These are phyloP conservation scores for Cosmopolites sordidus DNA, from an alignment of 2,888 invertebrate genomes.

Conservation along the genomic window DNA sequence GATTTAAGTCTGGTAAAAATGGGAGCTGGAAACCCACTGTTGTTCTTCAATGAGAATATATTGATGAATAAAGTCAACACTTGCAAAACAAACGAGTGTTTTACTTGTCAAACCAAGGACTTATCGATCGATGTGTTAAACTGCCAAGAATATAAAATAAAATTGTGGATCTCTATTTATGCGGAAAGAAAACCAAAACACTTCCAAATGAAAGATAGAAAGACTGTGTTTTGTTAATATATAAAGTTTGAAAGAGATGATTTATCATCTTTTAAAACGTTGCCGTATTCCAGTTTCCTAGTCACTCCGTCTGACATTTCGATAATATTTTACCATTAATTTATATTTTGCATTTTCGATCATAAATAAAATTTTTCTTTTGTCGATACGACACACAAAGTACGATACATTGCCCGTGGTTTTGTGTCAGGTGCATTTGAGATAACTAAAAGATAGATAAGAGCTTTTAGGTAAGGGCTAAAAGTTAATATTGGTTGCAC, in stretches of 20 bases:
- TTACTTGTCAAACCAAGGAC: too few relatives aligned
- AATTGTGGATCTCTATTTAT: too few relatives aligned
- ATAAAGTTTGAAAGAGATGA: slow-evolving; percentile 9
- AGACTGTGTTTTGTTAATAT: slow-evolving; percentile 1
- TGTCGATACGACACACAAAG: not conserved
- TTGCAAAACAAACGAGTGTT: too few relatives aligned
- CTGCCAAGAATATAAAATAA: too few relatives aligned
- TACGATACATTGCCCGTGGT: not conserved
- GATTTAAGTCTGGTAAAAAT: too few relatives aligned
- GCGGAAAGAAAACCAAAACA: too few relatives aligned
- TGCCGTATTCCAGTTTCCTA: not conserved
- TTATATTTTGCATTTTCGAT: slow-evolving; percentile 14
- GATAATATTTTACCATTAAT: slow-evolving; percentile 21
- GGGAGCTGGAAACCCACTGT: too few relatives aligned
- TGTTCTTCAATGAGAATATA: too few relatives aligned
- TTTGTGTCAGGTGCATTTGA: not conserved
- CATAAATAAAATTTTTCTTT: slow-evolving; percentile 13
- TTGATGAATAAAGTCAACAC: too few relatives aligned
- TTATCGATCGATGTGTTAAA: too few relatives aligned
- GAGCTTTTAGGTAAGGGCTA: too few relatives aligned
- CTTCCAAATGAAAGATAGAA: not conserved
- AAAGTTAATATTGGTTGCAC: too few relatives aligned
- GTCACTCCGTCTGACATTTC: slow-evolving; percentile 3
- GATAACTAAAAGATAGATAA: not conserved
- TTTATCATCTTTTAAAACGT: slow-evolving; percentile 5